Conservation (phyloP, 2,113 vertebrate species). For the Lagopus leucura region DNA sequence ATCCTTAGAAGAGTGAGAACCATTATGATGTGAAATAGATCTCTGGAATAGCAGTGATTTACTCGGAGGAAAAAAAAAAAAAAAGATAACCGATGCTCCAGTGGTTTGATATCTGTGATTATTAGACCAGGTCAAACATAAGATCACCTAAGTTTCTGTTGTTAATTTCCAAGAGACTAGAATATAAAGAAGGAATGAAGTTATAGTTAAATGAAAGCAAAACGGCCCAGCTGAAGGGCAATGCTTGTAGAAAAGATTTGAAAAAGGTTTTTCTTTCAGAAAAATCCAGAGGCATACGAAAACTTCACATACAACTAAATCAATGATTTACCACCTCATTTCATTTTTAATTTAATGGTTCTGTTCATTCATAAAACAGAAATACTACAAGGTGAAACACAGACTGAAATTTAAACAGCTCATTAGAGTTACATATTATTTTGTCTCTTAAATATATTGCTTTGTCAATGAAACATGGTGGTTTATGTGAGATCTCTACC, state of each 20-base stretch:
- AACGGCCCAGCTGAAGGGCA: not conserved
- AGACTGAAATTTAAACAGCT: slow-evolving; percentile 72
- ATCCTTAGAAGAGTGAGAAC: not conserved
- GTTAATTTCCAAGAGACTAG: not conserved
- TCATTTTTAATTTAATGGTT: slow-evolving; percentile 73
- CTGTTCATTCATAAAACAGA: slow-evolving; percentile 73
- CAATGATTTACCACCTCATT: slow-evolving; percentile 73
- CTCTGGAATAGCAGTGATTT: not conserved
- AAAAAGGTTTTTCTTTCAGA: not conserved
- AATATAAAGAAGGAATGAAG: not conserved
- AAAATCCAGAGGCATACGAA: slow-evolving; percentile 22
- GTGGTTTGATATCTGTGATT: not conserved
- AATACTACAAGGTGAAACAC: slow-evolving; percentile 71
- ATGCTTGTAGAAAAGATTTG: not conserved
- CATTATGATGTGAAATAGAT: accelerated
- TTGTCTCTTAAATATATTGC: slow-evolving; percentile 64
- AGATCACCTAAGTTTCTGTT: not conserved
- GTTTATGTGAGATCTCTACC: slow-evolving; percentile 31
- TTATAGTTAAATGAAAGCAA: not conserved
- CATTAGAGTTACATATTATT: slow-evolving; percentile 71
- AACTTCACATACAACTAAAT: slow-evolving; percentile 27
- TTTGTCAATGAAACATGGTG: slow-evolving; percentile 65
- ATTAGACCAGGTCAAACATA: not conserved
- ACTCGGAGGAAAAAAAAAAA: not conserved
- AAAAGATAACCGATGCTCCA: not conserved